Percentiles rank a stretch among this genome's conserved stretches.
Conservation (phyloP, 2,113 vertebrate species). For the Miniopterus natalensis region DNA sequence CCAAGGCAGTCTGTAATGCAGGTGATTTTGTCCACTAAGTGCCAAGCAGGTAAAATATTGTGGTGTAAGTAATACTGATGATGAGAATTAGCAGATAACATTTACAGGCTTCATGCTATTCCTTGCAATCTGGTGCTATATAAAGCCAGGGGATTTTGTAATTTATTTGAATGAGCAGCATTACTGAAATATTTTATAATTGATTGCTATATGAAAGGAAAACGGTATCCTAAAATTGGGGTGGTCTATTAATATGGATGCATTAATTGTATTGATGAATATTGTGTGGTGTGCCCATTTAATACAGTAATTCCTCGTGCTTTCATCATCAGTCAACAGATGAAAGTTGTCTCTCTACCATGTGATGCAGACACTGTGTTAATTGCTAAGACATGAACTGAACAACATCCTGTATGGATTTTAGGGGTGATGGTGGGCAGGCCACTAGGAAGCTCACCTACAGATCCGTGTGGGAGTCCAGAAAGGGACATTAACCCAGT, state of each 20-base stretch:
- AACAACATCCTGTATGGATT: neutral
- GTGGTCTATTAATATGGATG: constrained; percentile 74
- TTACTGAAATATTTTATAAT: constrained; percentile 76
- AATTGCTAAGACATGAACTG: neutral
- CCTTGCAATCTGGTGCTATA: constrained; percentile 69
- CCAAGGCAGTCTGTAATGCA: constrained; percentile 76
- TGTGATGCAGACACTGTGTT: neutral
- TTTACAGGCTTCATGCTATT: constrained; percentile 76
- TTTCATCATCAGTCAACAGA: neutral
- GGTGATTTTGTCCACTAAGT: constrained; percentile 73
- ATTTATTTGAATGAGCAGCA: constrained; percentile 77
- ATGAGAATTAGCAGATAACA: constrained; percentile 67
- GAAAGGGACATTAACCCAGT: neutral
- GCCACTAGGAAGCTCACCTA: neutral
- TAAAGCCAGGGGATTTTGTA: constrained; percentile 69
- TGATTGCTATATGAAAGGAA: constrained; percentile 73
- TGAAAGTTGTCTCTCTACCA: neutral
- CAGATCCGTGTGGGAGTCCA: neutral
- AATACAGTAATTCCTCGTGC: constrained; percentile 31
- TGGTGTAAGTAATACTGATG: constrained; percentile 72
- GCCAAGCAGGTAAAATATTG: constrained; percentile 80
- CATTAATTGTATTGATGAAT: constrained; percentile 67
- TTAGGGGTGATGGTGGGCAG: neutral
- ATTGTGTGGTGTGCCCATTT: constrained; percentile 29
- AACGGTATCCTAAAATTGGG: constrained; percentile 67